These are phyloP conservation scores for Cranoglanis bouderius DNA, from an alignment of 2,113 vertebrate species.

Conservation along the genomic window DNA sequence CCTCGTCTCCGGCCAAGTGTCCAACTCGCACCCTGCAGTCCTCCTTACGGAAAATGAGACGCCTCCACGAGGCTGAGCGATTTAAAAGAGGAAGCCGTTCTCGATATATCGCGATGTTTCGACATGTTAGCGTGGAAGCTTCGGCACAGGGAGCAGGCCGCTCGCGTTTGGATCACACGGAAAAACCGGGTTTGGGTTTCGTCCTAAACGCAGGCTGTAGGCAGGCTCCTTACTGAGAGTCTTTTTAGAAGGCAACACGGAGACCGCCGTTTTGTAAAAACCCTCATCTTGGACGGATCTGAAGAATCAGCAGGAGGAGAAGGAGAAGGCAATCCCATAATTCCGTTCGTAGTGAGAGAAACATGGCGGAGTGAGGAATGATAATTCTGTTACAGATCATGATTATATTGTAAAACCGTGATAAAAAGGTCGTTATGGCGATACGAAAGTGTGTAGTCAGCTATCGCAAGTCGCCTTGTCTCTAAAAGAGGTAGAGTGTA, in stretches of 20 bases:
- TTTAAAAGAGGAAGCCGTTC: background rate
- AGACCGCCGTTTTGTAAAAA: background rate
- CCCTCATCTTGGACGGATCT: background rate
- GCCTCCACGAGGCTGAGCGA: background rate
- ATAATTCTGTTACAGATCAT: background rate
- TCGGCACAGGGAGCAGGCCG: background rate
- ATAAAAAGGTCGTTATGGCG: background rate
- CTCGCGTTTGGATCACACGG: background rate
- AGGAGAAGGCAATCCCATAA: background rate
- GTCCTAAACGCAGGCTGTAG: background rate
- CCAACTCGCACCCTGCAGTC: slow-evolving; percentile 32
- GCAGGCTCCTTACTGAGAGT: background rate
- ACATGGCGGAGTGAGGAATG: no score
- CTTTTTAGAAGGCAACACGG: slow-evolving; percentile 6
- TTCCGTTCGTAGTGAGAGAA: background rate
- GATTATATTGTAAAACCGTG: background rate
- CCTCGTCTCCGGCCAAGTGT: slow-evolving; percentile 53
- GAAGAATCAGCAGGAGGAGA: no score
- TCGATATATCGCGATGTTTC: background rate
- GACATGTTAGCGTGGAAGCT: background rate
- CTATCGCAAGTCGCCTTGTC: background rate
- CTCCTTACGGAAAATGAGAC: background rate
- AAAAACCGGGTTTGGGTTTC: background rate
- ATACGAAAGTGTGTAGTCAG: background rate
- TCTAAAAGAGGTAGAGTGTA: background rate